phyloP scores from a whole-genome alignment of 2,888 invertebrate genomes.

The Xanthorhoe spadicearia region DNA sequence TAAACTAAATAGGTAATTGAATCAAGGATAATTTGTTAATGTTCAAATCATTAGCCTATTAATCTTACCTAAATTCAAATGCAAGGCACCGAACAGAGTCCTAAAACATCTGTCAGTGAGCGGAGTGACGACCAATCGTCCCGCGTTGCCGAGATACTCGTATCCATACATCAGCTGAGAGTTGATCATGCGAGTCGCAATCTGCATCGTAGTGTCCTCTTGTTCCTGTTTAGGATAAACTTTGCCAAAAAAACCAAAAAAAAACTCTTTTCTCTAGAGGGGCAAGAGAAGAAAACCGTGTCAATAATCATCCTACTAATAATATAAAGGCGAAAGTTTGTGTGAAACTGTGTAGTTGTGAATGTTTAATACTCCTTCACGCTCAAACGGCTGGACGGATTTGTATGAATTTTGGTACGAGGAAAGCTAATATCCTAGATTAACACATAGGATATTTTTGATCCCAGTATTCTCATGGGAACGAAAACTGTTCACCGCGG shows the following conservation, averaged over 20 bases:
- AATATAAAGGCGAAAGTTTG: no score
- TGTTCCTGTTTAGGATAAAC: conserved; percentile 66
- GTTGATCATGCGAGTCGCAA: conserved; percentile 95
- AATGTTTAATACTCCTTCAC: no score
- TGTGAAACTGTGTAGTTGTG: no score
- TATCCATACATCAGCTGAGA: conserved; percentile 95
- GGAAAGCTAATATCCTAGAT: no score
- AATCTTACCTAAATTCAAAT: conserved; percentile 90
- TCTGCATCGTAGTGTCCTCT: conserved; percentile 75
- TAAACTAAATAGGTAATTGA: no score
- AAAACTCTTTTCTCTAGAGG: conserved; percentile 14
- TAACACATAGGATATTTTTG: no score
- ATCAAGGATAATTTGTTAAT: no score
- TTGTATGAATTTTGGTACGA: no score
- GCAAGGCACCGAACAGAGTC: conserved; percentile 95
- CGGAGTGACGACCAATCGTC: conserved; percentile 95
- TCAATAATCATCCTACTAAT: conserved; percentile 1
- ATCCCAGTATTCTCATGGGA: no score
- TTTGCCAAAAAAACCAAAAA: conserved; percentile 17
- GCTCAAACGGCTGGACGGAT: no score
- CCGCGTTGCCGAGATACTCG: conserved; percentile 96
- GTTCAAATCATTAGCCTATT: neutral
- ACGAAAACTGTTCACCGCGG: no score
- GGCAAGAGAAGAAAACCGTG: neutral
- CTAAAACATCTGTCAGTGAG: conserved; percentile 96